Conservation (phyloP, 2,113 vertebrate species). For the Cebidichthys violaceus region DNA sequence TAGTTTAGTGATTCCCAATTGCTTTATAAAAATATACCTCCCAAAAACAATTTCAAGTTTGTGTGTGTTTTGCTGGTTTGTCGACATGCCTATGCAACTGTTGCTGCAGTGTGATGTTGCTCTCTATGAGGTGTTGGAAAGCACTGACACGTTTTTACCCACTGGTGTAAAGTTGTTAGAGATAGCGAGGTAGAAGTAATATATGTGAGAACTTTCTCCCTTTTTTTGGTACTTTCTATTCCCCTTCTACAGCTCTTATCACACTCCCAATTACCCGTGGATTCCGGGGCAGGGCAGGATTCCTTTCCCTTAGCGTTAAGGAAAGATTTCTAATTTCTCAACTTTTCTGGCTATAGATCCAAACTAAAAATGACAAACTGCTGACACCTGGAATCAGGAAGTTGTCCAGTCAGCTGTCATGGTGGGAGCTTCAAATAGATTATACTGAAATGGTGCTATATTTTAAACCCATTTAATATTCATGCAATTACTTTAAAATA, state of each 20-base stretch:
- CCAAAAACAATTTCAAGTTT: slow-evolving; percentile 31
- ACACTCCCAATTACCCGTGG: not conserved
- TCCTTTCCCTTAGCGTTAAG: not conserved
- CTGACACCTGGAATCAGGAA: not conserved
- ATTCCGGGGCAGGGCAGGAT: not conserved
- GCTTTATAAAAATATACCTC: slow-evolving; percentile 50
- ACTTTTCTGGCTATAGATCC: not conserved
- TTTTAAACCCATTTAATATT: not conserved
- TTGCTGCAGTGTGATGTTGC: slow-evolving; percentile 10
- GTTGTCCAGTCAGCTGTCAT: not conserved
- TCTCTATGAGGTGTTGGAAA: slow-evolving; percentile 16
- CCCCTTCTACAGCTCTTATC: not conserved
- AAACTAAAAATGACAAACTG: not conserved
- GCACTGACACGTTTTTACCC: slow-evolving; percentile 18
- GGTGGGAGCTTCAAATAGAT: not conserved
- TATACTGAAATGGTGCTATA: no score
- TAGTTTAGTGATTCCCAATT: slow-evolving; percentile 40
- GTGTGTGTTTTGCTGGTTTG: slow-evolving; percentile 13
- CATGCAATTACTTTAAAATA: not conserved
- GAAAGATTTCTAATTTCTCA: not conserved
- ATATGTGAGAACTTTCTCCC: not conserved
- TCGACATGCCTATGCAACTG: slow-evolving; percentile 14
- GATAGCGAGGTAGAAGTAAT: not conserved
- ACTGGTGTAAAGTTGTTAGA: slow-evolving; percentile 23
- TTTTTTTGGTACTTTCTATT: not conserved